Evolutionary conservation across 2,797 vertebrate genomes (phyloP).

Genomic region (Melanogrammus aeglefinus): DNA sequence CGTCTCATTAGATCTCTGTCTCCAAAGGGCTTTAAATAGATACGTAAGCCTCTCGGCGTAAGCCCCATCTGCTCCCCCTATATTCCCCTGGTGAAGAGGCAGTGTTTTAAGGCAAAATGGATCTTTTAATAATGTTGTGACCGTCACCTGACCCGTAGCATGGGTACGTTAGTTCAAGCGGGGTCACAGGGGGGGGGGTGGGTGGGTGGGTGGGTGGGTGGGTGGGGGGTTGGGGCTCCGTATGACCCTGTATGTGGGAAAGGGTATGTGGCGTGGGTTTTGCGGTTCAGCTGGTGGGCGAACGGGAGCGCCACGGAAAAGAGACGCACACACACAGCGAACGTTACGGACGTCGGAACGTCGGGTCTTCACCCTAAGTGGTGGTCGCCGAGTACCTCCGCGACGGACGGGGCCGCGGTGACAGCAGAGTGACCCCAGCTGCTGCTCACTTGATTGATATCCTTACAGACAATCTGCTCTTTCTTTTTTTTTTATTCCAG

Average conservation of each 20-base stretch:
- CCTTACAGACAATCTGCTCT: constrained; percentile 74
- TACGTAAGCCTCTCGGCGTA: constrained; percentile 64
- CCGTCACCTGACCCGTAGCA: constrained; percentile 63
- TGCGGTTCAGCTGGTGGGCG: constrained; percentile 41
- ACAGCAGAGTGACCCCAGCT: constrained; percentile 77
- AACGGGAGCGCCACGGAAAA: constrained; percentile 43
- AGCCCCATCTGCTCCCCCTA: constrained; percentile 68
- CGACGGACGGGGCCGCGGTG: constrained; percentile 57
- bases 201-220: background rate
- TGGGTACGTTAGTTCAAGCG: constrained; percentile 43
- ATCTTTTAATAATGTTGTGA: constrained; percentile 78
- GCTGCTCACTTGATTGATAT: constrained; percentile 80
- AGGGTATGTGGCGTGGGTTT: constrained; percentile 18
- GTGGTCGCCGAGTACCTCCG: constrained; percentile 47
- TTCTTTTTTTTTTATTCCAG: constrained; percentile 50
- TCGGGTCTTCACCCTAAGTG: constrained; percentile 43
- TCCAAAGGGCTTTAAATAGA: constrained; percentile 72
- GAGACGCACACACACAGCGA: constrained; percentile 24
- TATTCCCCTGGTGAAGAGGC: constrained; percentile 54
- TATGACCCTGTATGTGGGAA: constrained; percentile 24
- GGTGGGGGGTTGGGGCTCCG: constrained; percentile 16
- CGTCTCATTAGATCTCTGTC: constrained; percentile 72
- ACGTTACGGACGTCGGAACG: constrained; percentile 32
- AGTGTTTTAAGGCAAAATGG: constrained; percentile 75
- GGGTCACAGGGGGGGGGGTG: background rate